Conservation (phyloP, 2,888 invertebrate species). For the Nineta flava region DNA sequence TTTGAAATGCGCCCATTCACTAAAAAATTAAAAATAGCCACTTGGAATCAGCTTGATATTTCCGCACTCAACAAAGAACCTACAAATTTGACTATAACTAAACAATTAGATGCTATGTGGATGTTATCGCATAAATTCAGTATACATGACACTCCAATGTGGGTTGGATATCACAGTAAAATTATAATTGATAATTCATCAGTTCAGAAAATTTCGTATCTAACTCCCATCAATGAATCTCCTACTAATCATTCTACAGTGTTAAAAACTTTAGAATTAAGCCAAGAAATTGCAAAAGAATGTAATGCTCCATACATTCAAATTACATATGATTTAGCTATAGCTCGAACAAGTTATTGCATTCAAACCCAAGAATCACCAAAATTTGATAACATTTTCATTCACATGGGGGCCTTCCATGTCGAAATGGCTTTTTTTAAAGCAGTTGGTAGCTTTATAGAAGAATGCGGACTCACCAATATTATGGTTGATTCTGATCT, state of each 20-base stretch:
- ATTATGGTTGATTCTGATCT: slow-evolving; percentile 15
- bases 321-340: slow-evolving; percentile 20
- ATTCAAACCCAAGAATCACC: slow-evolving; percentile 16
- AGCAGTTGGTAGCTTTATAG: slow-evolving; percentile 18
- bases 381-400: slow-evolving; percentile 20
- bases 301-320: slow-evolving; percentile 13
- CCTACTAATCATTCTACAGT: slow-evolving; percentile 17
- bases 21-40: background rate
- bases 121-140: slow-evolving; percentile 15
- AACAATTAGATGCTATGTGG: slow-evolving; percentile 11
- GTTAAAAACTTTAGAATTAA: slow-evolving; percentile 15
- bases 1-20: background rate
- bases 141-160: slow-evolving; percentile 18
- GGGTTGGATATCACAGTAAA: slow-evolving; percentile 18
- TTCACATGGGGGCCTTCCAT: slow-evolving; percentile 22
- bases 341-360: slow-evolving; percentile 16
- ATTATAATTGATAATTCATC: slow-evolving; percentile 12
- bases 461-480: slow-evolving; percentile 14
- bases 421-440: slow-evolving; percentile 19
- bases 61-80: too few species aligned
- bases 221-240: slow-evolving; percentile 18
- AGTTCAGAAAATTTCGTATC: slow-evolving; percentile 16
- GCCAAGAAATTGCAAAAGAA: slow-evolving; percentile 14
- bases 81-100: background rate
- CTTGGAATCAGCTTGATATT: too few species aligned